Conservation (phyloP, 2,113 vertebrate genomes). For the Chionomys nivalis region DNA sequence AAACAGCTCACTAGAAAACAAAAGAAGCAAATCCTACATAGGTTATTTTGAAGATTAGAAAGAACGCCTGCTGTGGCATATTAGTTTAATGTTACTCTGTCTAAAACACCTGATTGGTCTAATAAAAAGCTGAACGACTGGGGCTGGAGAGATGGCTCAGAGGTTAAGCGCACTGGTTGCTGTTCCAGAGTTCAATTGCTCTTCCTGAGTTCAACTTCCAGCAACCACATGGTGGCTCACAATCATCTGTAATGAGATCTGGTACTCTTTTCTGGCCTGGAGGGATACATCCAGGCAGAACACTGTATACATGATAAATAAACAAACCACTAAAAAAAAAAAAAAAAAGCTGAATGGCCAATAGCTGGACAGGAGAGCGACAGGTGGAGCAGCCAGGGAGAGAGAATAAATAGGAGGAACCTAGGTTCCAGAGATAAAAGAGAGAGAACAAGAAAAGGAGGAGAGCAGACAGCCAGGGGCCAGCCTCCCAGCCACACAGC, state of each 20-base stretch:
- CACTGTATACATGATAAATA: too few relatives aligned
- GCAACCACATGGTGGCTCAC: too few relatives aligned
- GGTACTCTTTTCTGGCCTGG: too few relatives aligned
- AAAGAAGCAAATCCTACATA: constrained; percentile 40
- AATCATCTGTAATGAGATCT: too few relatives aligned
- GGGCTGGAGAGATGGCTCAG: too few relatives aligned
- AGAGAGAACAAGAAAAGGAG: neutral
- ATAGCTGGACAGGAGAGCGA: neutral
- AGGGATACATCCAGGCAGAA: too few relatives aligned
- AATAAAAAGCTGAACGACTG: neutral
- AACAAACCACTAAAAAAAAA: too few relatives aligned
- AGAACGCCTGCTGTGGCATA: neutral
- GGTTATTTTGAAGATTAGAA: constrained; percentile 39
- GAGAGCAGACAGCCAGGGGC: neutral
- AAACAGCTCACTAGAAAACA: constrained; percentile 92
- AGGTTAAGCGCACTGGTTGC: too few relatives aligned
- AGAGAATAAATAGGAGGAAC: neutral
- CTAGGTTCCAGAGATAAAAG: neutral
- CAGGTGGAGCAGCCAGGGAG: neutral
- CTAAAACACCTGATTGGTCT: neutral
- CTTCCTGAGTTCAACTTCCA: too few relatives aligned
- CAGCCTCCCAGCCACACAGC: neutral
- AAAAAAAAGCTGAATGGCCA: neutral
- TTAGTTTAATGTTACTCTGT: neutral
- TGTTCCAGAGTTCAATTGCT: too few relatives aligned